Percentiles rank a stretch among this genome's conserved stretches.
phyloP scores from a whole-genome alignment of 2,888 invertebrate species.

The Agelastica alni region DNA sequence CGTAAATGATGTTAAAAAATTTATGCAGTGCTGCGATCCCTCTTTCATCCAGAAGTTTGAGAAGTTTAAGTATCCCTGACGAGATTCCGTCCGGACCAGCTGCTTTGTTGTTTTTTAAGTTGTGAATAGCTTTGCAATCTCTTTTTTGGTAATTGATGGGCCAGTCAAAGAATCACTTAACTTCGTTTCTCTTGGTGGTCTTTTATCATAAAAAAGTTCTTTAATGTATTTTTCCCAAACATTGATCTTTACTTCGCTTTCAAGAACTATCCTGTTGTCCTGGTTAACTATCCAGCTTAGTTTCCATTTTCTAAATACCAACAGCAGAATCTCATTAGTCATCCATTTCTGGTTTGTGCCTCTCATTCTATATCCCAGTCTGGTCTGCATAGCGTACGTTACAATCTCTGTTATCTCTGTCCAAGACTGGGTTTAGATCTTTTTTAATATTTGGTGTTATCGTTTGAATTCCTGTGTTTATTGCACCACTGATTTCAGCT shows the following conservation, averaged over 20 bases:
- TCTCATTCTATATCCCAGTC: background rate
- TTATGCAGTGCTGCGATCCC: no score
- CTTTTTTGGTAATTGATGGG: no score
- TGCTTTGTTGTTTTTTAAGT: background rate
- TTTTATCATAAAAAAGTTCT: no score
- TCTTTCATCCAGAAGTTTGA: background rate
- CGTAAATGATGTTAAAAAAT: no score
- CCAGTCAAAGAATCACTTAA: no score
- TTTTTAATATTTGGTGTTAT: no score
- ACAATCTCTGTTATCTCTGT: background rate
- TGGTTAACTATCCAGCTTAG: background rate
- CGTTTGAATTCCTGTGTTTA: no score
- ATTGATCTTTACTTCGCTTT: background rate
- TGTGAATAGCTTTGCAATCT: background rate
- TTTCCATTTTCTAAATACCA: background rate
- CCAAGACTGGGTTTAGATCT: no score
- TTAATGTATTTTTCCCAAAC: background rate
- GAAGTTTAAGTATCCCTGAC: background rate
- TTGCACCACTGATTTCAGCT: no score
- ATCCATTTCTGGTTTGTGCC: slow-evolving; percentile 8
- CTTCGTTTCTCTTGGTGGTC: no score
- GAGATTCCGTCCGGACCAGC: background rate
- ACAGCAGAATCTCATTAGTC: background rate
- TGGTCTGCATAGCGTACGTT: background rate
- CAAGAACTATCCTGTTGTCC: background rate